Evolutionary conservation across 92 coral and sea anemone species (phyloP).

Genomic region (Plumapathes pennacea): DNA sequence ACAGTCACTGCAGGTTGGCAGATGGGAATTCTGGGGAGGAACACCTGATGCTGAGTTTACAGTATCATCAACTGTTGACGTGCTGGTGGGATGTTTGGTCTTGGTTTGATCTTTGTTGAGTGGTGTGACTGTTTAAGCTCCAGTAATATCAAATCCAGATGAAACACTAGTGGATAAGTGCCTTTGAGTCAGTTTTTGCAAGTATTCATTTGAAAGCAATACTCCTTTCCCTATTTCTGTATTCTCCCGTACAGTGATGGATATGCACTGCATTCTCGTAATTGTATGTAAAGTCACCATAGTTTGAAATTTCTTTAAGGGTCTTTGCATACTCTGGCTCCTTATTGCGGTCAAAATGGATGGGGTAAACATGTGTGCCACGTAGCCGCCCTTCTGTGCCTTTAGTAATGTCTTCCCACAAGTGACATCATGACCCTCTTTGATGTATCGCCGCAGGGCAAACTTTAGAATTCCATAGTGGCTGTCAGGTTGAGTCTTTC

Average conservation of each 20-base stretch:
- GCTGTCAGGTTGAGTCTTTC: constrained; percentile 54
- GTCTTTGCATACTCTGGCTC: constrained; percentile 53
- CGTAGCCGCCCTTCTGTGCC: constrained; percentile 45
- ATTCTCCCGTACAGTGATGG: constrained; percentile 25
- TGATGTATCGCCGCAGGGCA: constrained; percentile 19
- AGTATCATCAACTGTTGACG: too few relatives aligned
- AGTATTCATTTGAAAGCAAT: background rate
- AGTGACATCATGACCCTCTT: constrained; percentile 29
- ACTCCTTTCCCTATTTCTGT: constrained; percentile 20
- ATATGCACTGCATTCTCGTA: too few relatives aligned
- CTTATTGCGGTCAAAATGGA: constrained; percentile 23
- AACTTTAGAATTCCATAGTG: constrained; percentile 54
- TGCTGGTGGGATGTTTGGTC: constrained; percentile 6
- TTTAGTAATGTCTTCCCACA: constrained; percentile 28
- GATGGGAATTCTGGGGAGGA: background rate
- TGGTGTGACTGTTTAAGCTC: constrained; percentile 25
- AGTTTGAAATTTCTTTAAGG: constrained; percentile 38
- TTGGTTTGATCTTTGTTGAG: too few relatives aligned
- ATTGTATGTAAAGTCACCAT: constrained; percentile 30
- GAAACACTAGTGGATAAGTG: constrained; percentile 20
- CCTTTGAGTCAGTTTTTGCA: constrained; percentile 6
- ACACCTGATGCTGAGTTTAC: too few relatives aligned
- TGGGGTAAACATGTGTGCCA: constrained; percentile 52
- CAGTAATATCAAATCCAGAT: constrained; percentile 27
- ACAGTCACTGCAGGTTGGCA: constrained; percentile 3